Evolutionary conservation across 2,113 vertebrate genomes (phyloP).

Genomic region (Craseonycteris thonglongyai): DNA sequence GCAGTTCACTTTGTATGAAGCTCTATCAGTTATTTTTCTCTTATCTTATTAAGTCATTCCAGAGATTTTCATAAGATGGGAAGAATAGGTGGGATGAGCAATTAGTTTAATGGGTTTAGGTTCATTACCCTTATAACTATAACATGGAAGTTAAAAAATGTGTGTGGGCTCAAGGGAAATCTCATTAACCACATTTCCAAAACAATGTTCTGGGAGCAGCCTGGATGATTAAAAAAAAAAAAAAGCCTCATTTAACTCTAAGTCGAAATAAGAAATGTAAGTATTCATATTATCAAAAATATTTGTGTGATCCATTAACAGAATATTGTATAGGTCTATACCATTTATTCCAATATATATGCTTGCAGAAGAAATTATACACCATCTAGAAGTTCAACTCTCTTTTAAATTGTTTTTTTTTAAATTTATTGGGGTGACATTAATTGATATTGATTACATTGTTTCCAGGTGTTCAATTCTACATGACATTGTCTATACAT

Average conservation of each 20-base stretch:
- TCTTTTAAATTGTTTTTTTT: too few relatives aligned
- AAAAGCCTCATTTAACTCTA: neutral
- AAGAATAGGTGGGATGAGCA: neutral
- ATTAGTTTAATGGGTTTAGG: neutral
- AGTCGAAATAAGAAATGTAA: slow-evolving; percentile 23
- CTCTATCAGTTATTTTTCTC: neutral
- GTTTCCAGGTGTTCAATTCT: too few relatives aligned
- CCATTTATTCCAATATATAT: neutral
- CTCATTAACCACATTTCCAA: neutral
- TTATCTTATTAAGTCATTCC: neutral
- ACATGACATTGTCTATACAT: too few relatives aligned
- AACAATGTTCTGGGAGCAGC: neutral
- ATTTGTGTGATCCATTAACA: neutral
- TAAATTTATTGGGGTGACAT: too few relatives aligned
- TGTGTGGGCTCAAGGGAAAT: neutral
- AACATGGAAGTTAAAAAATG: slow-evolving; percentile 16
- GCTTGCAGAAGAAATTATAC: neutral
- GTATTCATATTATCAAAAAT: slow-evolving; percentile 11
- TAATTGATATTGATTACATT: too few relatives aligned
- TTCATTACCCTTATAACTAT: neutral
- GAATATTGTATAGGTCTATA: neutral
- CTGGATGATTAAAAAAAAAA: neutral
- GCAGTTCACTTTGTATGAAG: neutral
- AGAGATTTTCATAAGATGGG: neutral
- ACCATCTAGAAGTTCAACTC: neutral